Base-by-base conservation (phyloP, 2,888 invertebrate genomes). In the Drosophila setosimentum region DNA sequence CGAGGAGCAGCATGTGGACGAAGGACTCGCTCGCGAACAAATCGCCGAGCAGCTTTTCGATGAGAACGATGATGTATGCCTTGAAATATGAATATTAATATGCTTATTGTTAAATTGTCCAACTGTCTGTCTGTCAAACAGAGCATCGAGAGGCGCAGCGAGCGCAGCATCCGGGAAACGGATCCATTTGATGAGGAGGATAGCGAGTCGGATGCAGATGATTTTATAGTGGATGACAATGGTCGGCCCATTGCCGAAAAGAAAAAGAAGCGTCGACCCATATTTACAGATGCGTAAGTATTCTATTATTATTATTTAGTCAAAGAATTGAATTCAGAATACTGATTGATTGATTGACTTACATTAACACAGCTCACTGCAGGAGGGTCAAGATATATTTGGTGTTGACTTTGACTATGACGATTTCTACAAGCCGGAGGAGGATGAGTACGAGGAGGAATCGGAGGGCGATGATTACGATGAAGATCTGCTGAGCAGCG, bases 371-470 rank as follows among this genome's bases (percentile, higher is more conserved):
- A 97, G 96, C 16, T 97, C 97, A 0, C 94, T 99, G 24, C 99
- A 99, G 95, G 98, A 99, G 93, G 99, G 99, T 62, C 99, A 99
- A 93, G 99, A 99, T 92, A 98, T 99, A 80, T 99, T 99, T 92
- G 99, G 99, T 33, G 98, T 99, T n/a, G 99, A 99, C 92, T 99
- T 99, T 93, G 99, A 98, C 91, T 98, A 97, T 91, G 97, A 97
- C 70, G 98, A 98, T 81, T 97, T 98, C 93, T 96, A 96, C 62
- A 97, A 97, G 90, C 97, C 97, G 90, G 97, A 96, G 8, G 97
- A 97, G 62, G 97, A 97, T 78, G 93, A 93, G 68, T 97, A 97
- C 73, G 97, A 97, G 86, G 92, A 92, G 59, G 97, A 97, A 58
- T 97, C 97, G 35, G 93, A 93, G 55, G 97, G 97, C 3, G 97